Conservation (phyloP, 2,888 invertebrate species). For the Torymus aiolomorphi region DNA sequence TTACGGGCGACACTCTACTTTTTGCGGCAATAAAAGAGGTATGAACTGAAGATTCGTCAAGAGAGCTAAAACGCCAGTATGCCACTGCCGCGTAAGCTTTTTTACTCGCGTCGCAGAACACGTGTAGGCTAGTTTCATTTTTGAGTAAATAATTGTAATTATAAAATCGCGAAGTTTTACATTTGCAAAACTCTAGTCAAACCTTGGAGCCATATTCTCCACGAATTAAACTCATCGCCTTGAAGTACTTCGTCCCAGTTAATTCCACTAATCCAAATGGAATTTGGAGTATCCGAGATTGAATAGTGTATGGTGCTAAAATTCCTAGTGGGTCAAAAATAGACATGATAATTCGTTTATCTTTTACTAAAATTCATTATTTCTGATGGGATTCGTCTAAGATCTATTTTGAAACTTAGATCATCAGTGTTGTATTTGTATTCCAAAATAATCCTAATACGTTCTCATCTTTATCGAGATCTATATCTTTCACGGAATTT, state of each 20-base stretch:
- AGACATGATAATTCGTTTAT: background rate
- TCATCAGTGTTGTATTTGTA: background rate
- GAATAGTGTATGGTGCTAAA: background rate
- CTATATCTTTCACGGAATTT: background rate
- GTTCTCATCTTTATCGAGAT: background rate
- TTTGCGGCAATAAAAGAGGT: conserved; percentile 32
- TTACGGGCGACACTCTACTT: conserved; percentile 43
- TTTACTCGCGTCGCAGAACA: too few species aligned
- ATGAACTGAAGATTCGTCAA: background rate
- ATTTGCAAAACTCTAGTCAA: too few species aligned
- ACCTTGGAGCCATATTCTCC: too few species aligned
- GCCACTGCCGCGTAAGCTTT: too few species aligned
- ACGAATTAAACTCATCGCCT: background rate
- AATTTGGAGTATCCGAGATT: background rate
- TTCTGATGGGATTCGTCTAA: background rate
- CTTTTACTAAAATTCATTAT: background rate
- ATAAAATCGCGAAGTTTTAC: too few species aligned
- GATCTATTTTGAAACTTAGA: background rate
- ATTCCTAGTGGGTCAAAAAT: background rate
- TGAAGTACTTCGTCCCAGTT: background rate
- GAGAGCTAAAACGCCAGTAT: conserved; percentile 49
- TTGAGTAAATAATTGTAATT: too few species aligned
- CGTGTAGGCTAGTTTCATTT: too few species aligned
- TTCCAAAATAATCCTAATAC: background rate
- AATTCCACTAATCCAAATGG: background rate